phyloP scores from a whole-genome alignment of 2,113 vertebrate species.

The Heterotis niloticus region DNA sequence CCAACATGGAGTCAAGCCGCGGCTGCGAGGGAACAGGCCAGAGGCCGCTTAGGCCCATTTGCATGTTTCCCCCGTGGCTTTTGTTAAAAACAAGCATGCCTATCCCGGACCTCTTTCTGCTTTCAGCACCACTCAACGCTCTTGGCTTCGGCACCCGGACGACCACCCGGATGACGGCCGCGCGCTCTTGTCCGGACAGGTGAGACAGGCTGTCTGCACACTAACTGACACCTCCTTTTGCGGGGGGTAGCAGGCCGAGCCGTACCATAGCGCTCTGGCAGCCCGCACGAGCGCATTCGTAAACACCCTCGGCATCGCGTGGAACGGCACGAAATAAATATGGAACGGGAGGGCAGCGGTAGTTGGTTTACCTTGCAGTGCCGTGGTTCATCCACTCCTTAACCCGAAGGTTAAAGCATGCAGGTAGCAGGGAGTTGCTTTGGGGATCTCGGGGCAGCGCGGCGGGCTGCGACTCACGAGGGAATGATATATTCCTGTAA shows the following conservation, averaged over 20 bases:
- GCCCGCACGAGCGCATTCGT: background rate
- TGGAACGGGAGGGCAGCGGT: background rate
- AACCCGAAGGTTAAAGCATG: slow-evolving; percentile 1
- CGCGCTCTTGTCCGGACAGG: background rate
- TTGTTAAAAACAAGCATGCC: slow-evolving; percentile 54
- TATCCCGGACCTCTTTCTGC: background rate
- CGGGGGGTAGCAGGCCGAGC: background rate
- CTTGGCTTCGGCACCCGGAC: too few species aligned
- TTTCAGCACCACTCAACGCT: background rate
- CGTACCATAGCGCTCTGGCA: background rate
- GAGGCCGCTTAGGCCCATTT: slow-evolving; percentile 61
- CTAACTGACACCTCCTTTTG: background rate
- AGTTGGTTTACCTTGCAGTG: background rate
- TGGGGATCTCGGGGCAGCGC: slow-evolving; percentile 20
- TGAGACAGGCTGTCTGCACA: background rate
- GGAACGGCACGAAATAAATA: background rate
- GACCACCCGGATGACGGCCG: background rate
- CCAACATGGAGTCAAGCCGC: slow-evolving; percentile 59
- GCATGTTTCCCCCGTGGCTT: slow-evolving; percentile 62
- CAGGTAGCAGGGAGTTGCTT: slow-evolving; percentile 3
- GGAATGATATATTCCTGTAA: slow-evolving; percentile 48
- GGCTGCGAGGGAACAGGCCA: slow-evolving; percentile 64
- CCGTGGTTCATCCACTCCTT: background rate
- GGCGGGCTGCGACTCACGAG: slow-evolving; percentile 17
- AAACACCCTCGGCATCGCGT: background rate